phyloP scores from a whole-genome alignment of 2,888 invertebrate genomes.

The Dioctria rufipes region DNA sequence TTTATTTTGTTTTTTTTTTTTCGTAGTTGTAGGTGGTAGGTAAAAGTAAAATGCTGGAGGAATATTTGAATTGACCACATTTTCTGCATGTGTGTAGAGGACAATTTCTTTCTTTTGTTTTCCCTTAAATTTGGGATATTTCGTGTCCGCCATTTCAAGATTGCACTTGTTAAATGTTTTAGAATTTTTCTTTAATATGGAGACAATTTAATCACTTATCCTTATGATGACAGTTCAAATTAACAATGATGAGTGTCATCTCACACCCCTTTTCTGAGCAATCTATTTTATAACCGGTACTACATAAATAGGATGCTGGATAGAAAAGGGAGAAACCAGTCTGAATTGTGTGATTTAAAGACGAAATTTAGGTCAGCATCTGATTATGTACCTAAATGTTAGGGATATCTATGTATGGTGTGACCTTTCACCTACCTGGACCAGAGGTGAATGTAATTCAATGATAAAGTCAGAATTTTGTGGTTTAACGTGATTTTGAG shows the following conservation, averaged over 20 bases:
- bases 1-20: not conserved
- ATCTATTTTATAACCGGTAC: conserved; percentile 18
- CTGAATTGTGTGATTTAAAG: conserved; percentile 24
- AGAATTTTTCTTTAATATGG: too few species aligned
- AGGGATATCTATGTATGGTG: not conserved
- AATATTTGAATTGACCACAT: conserved; percentile 50
- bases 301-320: conserved; percentile 23
- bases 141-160: not conserved
- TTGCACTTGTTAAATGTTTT: not conserved
- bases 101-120: not conserved
- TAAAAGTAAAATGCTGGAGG: conserved; percentile 4
- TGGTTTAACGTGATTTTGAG: conserved; percentile 17
- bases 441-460: conserved; percentile 4
- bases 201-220: not conserved
- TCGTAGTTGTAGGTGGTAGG: too few species aligned
- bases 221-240: not conserved
- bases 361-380: conserved; percentile 47
- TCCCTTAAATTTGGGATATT: not conserved
- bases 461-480: conserved; percentile 18
- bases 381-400: not conserved
- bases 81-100: not conserved
- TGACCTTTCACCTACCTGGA: conserved; percentile 40
- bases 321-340: not conserved
- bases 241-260: too few species aligned
- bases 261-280: not conserved